A percentile compares a stretch with the other conserved stretches of the same genome.
phyloP scores from a whole-genome alignment of 2,113 vertebrate genomes.

The Chelonoidis abingdonii region DNA sequence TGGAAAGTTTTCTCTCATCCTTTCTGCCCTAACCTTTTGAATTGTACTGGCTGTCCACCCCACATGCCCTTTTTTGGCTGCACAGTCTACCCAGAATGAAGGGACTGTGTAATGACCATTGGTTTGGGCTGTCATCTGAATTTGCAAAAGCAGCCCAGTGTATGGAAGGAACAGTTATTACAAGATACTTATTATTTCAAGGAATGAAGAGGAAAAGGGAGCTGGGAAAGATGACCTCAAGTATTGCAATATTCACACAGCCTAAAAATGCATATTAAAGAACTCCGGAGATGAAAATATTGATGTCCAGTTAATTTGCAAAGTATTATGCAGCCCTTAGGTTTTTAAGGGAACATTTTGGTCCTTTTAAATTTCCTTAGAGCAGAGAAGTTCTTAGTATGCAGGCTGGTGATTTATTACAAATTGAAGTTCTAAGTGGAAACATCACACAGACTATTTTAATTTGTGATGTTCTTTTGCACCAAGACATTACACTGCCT shows the following conservation, averaged over 20 bases:
- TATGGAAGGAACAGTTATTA: background rate
- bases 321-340: background rate
- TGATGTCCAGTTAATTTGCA: background rate
- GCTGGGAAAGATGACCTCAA: background rate
- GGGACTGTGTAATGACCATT: rapidly evolving
- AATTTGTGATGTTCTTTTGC: background rate
- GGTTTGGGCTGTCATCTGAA: background rate
- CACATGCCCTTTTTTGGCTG: rapidly evolving
- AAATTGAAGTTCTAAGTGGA: background rate
- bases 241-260: too few species aligned
- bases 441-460: background rate
- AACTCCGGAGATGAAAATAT: background rate
- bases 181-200: background rate
- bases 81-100: background rate
- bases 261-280: background rate
- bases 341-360: background rate
- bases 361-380: rapidly evolving
- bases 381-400: background rate
- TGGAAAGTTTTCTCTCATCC: rapidly evolving
- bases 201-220: background rate
- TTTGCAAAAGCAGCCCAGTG: rapidly evolving
- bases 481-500: background rate
- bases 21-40: rapidly evolving
- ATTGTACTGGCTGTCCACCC: too few species aligned
- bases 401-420: background rate